A percentile compares a stretch with the other conserved stretches of the same genome.
These are phyloP conservation scores for Anthonomus grandis DNA, from an alignment of 1,140 invertebrate species.

Conservation along the genomic window DNA sequence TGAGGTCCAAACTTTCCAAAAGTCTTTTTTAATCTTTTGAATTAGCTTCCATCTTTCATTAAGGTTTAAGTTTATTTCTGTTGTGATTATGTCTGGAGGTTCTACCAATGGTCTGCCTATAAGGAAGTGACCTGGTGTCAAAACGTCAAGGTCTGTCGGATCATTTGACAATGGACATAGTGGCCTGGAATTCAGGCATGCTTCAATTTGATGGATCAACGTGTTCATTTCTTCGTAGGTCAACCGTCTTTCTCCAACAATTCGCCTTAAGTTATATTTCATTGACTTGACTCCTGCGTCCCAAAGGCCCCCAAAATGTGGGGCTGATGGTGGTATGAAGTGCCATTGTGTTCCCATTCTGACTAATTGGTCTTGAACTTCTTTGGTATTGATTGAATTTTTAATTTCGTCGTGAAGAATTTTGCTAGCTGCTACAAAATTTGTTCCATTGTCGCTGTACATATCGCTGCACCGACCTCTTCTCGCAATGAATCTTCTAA, in stretches of 20 bases:
- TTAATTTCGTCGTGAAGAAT: no score
- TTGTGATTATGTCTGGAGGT: no score
- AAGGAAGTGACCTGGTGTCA: no score
- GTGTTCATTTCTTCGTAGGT: conserved; percentile 7
- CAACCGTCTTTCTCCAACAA: neutral
- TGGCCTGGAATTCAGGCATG: no score
- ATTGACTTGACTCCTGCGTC: conserved; percentile 3
- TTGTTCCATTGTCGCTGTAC: conserved; percentile 25
- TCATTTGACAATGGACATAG: no score
- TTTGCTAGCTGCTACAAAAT: conserved; percentile 11
- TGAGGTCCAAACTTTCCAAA: no score
- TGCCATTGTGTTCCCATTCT: conserved; percentile 25
- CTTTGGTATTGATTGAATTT: no score
- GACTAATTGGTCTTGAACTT: neutral
- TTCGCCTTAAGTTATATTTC: conserved; percentile 26
- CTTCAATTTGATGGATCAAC: neutral
- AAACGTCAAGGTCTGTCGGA: no score
- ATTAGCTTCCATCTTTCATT: no score
- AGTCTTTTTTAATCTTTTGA: no score
- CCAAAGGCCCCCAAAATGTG: conserved; percentile 30
- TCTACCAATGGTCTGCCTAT: no score
- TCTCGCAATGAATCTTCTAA: conserved; percentile 38
- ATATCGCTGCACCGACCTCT: conserved; percentile 34
- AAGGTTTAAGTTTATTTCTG: no score
- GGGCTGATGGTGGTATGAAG: conserved; percentile 30